Percentiles rank a stretch among this genome's conserved stretches.
Evolutionary conservation across 92 coral and sea anemone species (phyloP).

Genomic region (Phenganax stokvisi): DNA sequence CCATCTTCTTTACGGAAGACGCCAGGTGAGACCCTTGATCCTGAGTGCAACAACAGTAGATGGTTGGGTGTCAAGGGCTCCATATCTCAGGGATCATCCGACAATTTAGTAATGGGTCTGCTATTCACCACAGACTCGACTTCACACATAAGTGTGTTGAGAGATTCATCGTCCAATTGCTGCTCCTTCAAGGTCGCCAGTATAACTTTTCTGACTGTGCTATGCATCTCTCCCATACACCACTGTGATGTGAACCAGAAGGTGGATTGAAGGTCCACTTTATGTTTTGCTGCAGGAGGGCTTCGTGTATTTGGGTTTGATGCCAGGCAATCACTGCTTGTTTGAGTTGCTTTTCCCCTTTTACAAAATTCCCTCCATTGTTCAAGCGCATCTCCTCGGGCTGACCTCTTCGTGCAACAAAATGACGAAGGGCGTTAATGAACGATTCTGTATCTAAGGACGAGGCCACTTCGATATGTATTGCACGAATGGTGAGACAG

Average conservation of each 20-base stretch:
- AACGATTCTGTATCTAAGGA: conserved; percentile 53
- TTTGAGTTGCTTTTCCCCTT: conserved; percentile 50
- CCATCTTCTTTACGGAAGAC: conserved; percentile 40
- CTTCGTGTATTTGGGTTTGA: conserved; percentile 41
- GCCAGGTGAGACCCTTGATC: conserved; percentile 50
- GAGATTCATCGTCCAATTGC: conserved; percentile 46
- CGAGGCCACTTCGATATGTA: conserved; percentile 50
- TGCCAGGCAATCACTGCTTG: conserved; percentile 33
- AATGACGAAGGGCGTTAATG: conserved; percentile 48
- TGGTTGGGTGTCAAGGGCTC: conserved; percentile 53
- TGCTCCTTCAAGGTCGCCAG: conserved; percentile 48
- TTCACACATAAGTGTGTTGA: conserved; percentile 50
- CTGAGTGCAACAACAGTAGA: conserved; percentile 41
- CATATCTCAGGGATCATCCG: conserved; percentile 49
- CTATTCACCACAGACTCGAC: conserved; percentile 55
- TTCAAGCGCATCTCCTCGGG: conserved; percentile 48
- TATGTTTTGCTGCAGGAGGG: conserved; percentile 43
- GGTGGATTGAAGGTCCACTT: conserved; percentile 63
- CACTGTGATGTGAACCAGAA: conserved; percentile 55
- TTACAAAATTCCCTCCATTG: conserved; percentile 53
- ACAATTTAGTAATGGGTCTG: conserved; percentile 52
- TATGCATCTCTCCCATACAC: conserved; percentile 60
- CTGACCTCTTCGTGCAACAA: conserved; percentile 48
- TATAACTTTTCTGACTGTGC: conserved; percentile 51
- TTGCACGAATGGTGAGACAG: conserved; percentile 45